Evolutionary conservation across 2,113 vertebrate genomes (phyloP), one percentile per base, ranked within the genome.

Genomic region (Parus major): DNA sequence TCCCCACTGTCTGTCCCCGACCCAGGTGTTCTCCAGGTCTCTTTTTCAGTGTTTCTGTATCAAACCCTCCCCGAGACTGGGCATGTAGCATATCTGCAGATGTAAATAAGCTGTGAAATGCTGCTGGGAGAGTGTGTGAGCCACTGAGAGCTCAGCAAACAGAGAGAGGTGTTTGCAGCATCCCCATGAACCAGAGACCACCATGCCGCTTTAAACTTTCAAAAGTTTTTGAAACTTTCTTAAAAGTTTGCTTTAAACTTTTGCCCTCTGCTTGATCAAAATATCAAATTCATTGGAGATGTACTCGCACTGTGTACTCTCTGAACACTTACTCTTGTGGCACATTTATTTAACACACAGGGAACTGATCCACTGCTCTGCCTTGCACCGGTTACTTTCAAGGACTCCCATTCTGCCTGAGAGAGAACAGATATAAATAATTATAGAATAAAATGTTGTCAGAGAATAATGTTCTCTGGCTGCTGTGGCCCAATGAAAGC

Each of bases 391-490:
- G 12, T 35, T 77, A 55, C 42, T 83, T 86, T 86, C 92, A 88
- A 90, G 85, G 82, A 82, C 46, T 92, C 46, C 42, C 47, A 50
- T 53, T 82, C 60, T 82, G 39, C 50, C 79, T 56, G 59, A 47
- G 52, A 90, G 29, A 85, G 63, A 72, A 81, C 13, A 64, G 46
- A 59, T 21, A 85, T 22, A 80, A 91, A 85, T 80, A 79, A 87
- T 72, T 77, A 52, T 0, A 35, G 55, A 82, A 82, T 7, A 47
- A 93, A 91, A 73, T 2, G 9, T 5, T 86, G 83, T 73, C 82
- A 78, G 50, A 83, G 82, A 91, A 73, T 63, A 94, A 94, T 13
- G 42, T 21, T 24, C 21, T 80, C 47, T n/a, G 50, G 41, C 53
- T 63, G 66, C 68, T 80, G 77, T 42, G 31, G 66, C 59, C 39